These are phyloP conservation scores for Acropternis orthonyx DNA, from an alignment of 2,797 vertebrate genomes.

Conservation along the genomic window DNA sequence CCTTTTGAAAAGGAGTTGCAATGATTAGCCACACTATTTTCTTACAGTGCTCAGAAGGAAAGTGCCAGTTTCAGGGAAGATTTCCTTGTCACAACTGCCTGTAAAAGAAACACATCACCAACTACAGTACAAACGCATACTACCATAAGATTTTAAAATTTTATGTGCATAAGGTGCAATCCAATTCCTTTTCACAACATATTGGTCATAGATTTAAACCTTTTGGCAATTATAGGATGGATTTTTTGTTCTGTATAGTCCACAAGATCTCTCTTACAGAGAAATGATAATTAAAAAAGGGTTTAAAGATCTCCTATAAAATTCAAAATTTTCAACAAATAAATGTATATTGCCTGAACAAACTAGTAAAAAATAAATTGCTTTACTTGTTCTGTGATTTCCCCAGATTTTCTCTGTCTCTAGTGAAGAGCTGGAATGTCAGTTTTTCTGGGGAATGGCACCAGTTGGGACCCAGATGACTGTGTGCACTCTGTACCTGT, in stretches of 20 bases:
- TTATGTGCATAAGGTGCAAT: neutral
- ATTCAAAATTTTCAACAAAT: constrained; percentile 67
- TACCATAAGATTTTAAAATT: constrained; percentile 41
- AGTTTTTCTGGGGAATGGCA: constrained; percentile 32
- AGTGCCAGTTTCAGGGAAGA: constrained; percentile 16
- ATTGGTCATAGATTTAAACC: neutral
- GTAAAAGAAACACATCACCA: constrained; percentile 47
- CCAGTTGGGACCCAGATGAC: constrained; percentile 20
- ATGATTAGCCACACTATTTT: constrained; percentile 38
- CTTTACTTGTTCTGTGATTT: constrained; percentile 52
- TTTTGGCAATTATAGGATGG: neutral
- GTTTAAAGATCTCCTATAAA: constrained; percentile 64
- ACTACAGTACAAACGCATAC: constrained; percentile 9
- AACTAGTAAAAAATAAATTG: constrained; percentile 73
- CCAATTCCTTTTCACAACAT: constrained; percentile 41
- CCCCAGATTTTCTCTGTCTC: constrained; percentile 14
- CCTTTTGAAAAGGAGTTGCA: constrained; percentile 42
- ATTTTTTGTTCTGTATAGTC: neutral
- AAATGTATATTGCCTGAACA: constrained; percentile 69
- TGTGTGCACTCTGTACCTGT: neutral
- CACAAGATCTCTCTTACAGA: constrained; percentile 17
- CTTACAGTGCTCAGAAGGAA: constrained; percentile 58
- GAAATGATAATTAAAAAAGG: constrained; percentile 58
- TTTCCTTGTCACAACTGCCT: constrained; percentile 34
- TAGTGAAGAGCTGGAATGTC: constrained; percentile 6